A percentile compares a stretch with the other conserved stretches of the same genome.
These are phyloP conservation scores for Vimba vimba DNA, from an alignment of 2,113 vertebrate genomes.

Conservation along the genomic window DNA sequence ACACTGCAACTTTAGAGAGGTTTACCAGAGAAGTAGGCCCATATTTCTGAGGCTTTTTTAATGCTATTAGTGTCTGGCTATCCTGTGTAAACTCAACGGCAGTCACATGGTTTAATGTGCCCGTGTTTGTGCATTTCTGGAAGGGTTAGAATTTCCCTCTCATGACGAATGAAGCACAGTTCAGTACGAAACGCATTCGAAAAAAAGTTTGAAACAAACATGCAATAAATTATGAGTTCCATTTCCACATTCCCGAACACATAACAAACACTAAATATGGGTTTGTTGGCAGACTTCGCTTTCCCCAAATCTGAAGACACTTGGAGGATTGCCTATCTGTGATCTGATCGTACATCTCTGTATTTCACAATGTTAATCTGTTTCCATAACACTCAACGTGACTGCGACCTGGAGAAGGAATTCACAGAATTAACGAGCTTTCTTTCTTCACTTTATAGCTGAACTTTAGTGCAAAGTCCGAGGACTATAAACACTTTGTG, in stretches of 20 bases:
- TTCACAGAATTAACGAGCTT: slow-evolving; percentile 36
- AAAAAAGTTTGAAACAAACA: slow-evolving; percentile 52
- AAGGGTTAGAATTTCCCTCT: slow-evolving; percentile 36
- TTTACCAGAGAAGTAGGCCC: slow-evolving; percentile 18
- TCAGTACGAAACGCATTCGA: slow-evolving; percentile 28
- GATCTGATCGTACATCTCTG: not conserved
- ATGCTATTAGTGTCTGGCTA: slow-evolving; percentile 50
- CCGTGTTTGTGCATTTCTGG: slow-evolving; percentile 40
- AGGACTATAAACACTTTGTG: slow-evolving; percentile 28
- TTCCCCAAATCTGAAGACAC: slow-evolving; percentile 44
- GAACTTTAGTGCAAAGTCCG: slow-evolving; percentile 22
- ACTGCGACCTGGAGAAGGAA: not conserved
- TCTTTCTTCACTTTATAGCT: slow-evolving; percentile 19
- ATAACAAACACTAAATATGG: slow-evolving; percentile 59
- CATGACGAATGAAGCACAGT: slow-evolving; percentile 14
- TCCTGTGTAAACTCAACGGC: slow-evolving; percentile 29
- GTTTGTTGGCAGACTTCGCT: slow-evolving; percentile 67
- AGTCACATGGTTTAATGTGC: slow-evolving; percentile 35
- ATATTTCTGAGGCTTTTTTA: slow-evolving; percentile 33
- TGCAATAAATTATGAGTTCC: slow-evolving; percentile 67
- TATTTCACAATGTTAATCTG: slow-evolving; percentile 17
- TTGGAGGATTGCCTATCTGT: not conserved
- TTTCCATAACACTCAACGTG: slow-evolving; percentile 1
- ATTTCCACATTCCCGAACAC: slow-evolving; percentile 68
- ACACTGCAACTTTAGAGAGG: slow-evolving; percentile 5